Evolutionary conservation across 2,797 vertebrate genomes (phyloP), one percentile per base, ranked within the genome.

Genomic region (Calcarius lapponicus): DNA sequence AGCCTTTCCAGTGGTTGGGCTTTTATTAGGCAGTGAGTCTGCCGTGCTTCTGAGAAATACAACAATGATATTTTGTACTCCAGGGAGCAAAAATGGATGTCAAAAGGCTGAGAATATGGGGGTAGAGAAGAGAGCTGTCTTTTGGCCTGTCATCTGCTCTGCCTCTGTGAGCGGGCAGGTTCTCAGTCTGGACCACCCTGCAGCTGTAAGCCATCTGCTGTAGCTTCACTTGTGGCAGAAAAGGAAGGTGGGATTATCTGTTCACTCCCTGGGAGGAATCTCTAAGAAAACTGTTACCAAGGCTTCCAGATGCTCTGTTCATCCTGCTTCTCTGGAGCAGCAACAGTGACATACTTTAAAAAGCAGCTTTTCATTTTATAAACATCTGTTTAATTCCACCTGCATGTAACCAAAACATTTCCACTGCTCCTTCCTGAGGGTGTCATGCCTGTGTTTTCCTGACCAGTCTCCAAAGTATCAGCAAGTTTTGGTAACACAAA

Each of bases 311-410:
- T 95, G 83, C 90, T 96, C 80, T 74, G 29, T 88, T 96, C 90
- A 80, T 72, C 82, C 78, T 88, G 79, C 81, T 95, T 94, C 84
- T 85, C 83, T 90, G 71, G 85, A 94, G 78, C 62, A 80, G 65
- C 80, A 67, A 79, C n/a, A 76, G 75, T 74, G 69, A 79, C 80
- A 93, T 43, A 75, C 73, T 93, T 76, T 5, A 54, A 80, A 89
- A 94, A 80, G 71, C 74, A 94, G 93, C 65, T 58, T 92, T 75
- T 92, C 40, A 15, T 93, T 91, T 94, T 90, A 72, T 54, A 69
- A 90, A 84, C 93, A 96, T 85, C 95, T 97, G 96, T 89, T 95
- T 96, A 75, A 94, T 92, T 96, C 88, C 92, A 96, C 93, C 88
- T 94, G 86, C 48, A 7, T 25, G 11, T 86, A 94, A 94, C 93